Conservation (phyloP, 2,888 invertebrate genomes). For the Sinodicranocentrus sp. region DNA sequence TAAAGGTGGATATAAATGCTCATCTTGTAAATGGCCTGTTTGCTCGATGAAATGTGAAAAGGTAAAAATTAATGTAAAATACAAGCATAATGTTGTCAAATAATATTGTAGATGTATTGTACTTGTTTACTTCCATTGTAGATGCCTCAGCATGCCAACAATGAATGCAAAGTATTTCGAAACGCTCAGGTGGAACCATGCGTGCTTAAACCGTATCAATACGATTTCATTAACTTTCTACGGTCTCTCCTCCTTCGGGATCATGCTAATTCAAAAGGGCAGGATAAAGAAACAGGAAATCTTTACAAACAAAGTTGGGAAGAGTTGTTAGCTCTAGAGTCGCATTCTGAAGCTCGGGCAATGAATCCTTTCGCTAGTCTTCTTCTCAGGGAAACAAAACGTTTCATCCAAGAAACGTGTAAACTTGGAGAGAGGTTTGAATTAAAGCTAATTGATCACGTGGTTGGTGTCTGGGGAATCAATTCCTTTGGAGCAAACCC, state of each 20-base stretch:
- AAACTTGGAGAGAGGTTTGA: slow-evolving; percentile 65
- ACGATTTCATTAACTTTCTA: slow-evolving; percentile 84
- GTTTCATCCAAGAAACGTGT: slow-evolving; percentile 71
- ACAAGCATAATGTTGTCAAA: too few relatives aligned
- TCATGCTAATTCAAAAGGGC: slow-evolving; percentile 81
- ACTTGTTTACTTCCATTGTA: too few relatives aligned
- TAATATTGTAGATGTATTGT: too few relatives aligned
- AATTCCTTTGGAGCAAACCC: slow-evolving; percentile 74
- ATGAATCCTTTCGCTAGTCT: slow-evolving; percentile 78
- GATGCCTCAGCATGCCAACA: slow-evolving; percentile 71
- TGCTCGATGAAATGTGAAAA: slow-evolving; percentile 83
- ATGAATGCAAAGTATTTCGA: slow-evolving; percentile 73
- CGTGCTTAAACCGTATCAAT: slow-evolving; percentile 77
- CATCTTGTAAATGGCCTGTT: slow-evolving; percentile 85
- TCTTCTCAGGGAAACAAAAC: slow-evolving; percentile 56
- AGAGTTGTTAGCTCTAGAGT: slow-evolving; percentile 81
- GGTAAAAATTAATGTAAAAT: slow-evolving; percentile 49
- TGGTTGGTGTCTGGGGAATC: slow-evolving; percentile 73
- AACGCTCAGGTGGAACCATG: slow-evolving; percentile 63
- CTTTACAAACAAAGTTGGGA: slow-evolving; percentile 79
- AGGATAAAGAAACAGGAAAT: too few relatives aligned
- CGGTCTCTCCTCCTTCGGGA: slow-evolving; percentile 83
- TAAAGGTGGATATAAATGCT: slow-evolving; percentile 66
- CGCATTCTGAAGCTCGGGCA: slow-evolving; percentile 83
- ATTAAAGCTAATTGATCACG: slow-evolving; percentile 70